Base-by-base conservation (phyloP, 1,140 invertebrate species). In the Achatina immaculata region DNA sequence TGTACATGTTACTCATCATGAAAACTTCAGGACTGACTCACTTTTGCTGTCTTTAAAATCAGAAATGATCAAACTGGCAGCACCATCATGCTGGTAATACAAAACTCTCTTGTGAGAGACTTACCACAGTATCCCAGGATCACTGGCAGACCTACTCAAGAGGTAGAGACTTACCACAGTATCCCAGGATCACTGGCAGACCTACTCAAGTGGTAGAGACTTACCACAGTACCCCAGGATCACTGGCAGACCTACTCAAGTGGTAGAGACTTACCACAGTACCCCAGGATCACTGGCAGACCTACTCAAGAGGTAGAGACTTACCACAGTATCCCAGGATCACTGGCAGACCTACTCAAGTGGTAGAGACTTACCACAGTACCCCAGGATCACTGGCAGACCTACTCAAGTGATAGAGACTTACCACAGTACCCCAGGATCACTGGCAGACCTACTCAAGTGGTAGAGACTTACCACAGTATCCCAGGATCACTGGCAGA, bases 381-480 rank as follows among this genome's bases (percentile, higher is more conserved):
- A n/a, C n/a, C n/a, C n/a, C n/a, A n/a, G n/a, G n/a, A n/a, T n/a
- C n/a, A n/a, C n/a, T n/a, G n/a, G n/a, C n/a, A n/a, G n/a, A n/a
- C n/a, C n/a, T n/a, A n/a, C n/a, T n/a, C n/a, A n/a, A n/a, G n/a
- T n/a, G n/a, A n/a, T n/a, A n/a, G n/a, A n/a, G n/a, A 87, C 85
- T 84, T 95, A 96, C 95, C 96, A 97, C 78, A 98, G 93, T 21
- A 97, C 94, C 58, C 94, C 94, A 7, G 97, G 97, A 92, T 99
- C 97, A 83, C 96, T 96, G 0, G 96, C 95, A 77, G 94, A 95
- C 82, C 98, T 92, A 89, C 97, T 99, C 19, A 99, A 91, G 88
- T 99, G 97, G 90, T 99, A 99, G n/a, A n/a, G n/a, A 87, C 85
- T 84, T 95, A 96, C 95, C 96, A 97, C 78, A 98, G 93, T 21